Base-by-base conservation (phyloP, 2,113 vertebrate species). In the Mustela lutreola region DNA sequence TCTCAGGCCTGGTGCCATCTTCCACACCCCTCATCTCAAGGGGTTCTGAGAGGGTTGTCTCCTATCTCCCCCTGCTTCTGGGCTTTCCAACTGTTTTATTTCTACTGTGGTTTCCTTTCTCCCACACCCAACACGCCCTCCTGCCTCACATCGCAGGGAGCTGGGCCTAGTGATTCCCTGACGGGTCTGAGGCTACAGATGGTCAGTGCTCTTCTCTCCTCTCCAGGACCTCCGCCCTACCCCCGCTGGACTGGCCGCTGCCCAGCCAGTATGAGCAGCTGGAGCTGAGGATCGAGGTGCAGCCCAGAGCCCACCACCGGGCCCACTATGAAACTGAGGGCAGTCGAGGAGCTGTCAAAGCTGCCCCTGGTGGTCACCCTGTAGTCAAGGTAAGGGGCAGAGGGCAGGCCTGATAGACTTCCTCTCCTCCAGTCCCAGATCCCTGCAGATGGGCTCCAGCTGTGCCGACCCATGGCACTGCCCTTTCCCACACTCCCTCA, bases 261-360 rank as follows among this genome's bases (percentile, higher is more conserved):
- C 99, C 99, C 2, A 99, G 99, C 95, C 99, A 99, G 96, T 99
- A 99, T 58, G 99, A 99, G 93, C 99, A 99, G 96, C 99, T 99
- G 19, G 99, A 99, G 94, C 98, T 99, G 98, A 99, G 99, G 26
- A 99, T 99, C 0, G 99, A 99, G 92, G 99, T 99, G 50, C 99
- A 99, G 98, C 99, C 99, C 4, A 98, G 99, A 33, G 99, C 99
- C 2, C 99, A 99, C 97, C 99, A 99, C 96, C 98, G 99, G 16
- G 99, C 99, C 78, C 99, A 99, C 98, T 99, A 99, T 7, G 99
- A 99, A 98, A 99, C 99, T 0, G 99, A 99, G 97, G 99, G 99
- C 89, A 99, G 99, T 97, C 97, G 99, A 65, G 99, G 99, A 24
- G 99, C 99, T 0, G 99, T 99, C 83, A 99, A 99, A 98, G 99